Conservation (phyloP, 2,113 vertebrate genomes). For the Hippocampus abdominalis region DNA sequence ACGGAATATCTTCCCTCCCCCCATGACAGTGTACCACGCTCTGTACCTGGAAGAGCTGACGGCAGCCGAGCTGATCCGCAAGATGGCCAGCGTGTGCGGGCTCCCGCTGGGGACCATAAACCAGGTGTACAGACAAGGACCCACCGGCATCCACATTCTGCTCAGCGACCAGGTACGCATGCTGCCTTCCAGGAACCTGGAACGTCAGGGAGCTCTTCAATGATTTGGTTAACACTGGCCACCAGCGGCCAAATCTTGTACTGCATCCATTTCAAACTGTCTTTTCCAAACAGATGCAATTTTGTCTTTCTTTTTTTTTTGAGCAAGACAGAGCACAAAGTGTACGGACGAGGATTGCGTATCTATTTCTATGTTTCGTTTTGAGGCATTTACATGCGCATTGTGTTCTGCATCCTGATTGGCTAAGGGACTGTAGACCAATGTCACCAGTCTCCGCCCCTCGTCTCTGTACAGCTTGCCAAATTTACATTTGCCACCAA, state of each 20-base stretch:
- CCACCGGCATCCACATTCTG: conserved; percentile 90
- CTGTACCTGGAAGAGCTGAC: conserved; percentile 93
- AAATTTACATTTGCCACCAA: too few relatives aligned
- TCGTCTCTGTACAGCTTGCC: too few relatives aligned
- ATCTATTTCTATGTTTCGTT: too few relatives aligned
- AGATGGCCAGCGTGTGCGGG: conserved; percentile 85
- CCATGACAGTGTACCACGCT: conserved; percentile 84
- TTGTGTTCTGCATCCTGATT: too few relatives aligned
- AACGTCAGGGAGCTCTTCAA: background rate
- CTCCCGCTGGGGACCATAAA: conserved; percentile 87
- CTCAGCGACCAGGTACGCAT: conserved; percentile 86
- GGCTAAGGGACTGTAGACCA: too few relatives aligned
- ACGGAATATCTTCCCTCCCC: background rate
- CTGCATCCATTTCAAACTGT: background rate
- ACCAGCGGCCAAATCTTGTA: background rate
- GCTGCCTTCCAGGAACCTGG: too few relatives aligned
- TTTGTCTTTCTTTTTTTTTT: too few relatives aligned
- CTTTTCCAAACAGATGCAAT: too few relatives aligned
- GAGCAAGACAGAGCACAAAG: too few relatives aligned
- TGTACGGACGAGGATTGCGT: too few relatives aligned
- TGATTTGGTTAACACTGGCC: background rate
- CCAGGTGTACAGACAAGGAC: conserved; percentile 93
- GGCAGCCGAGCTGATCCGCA: conserved; percentile 86
- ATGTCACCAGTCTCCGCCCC: too few relatives aligned
- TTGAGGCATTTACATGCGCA: too few relatives aligned